Conservation (phyloP, 1,140 invertebrate genomes). For the Gryllus bimaculatus region DNA sequence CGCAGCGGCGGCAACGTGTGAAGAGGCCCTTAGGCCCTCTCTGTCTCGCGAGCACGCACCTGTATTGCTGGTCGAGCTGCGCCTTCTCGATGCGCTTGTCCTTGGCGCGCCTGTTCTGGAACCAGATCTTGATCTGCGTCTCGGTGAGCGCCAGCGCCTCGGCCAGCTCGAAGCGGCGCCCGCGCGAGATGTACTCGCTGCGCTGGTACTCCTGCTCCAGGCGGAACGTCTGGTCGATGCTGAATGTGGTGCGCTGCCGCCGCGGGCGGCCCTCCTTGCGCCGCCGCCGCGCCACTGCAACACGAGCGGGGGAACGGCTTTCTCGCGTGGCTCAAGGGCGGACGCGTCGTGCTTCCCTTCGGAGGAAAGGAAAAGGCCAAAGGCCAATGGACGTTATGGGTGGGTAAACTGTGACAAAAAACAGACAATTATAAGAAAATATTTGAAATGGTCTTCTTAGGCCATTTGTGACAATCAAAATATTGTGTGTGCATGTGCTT, state of each 20-base stretch:
- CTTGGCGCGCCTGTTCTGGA: conserved; percentile 90
- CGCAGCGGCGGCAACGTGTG: no score
- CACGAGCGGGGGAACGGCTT: no score
- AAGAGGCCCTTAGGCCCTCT: not conserved
- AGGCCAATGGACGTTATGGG: no score
- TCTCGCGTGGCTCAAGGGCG: no score
- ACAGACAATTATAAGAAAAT: no score
- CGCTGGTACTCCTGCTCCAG: conserved; percentile 84
- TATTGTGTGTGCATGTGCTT: no score
- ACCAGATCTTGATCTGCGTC: conserved; percentile 96
- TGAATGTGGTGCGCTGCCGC: conserved; percentile 88
- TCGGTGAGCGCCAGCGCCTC: conserved; percentile 73
- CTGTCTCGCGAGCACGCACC: conserved; percentile 43
- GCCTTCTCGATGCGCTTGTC: conserved; percentile 94
- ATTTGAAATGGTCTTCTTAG: no score
- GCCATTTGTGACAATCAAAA: no score
- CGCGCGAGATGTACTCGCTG: conserved; percentile 83
- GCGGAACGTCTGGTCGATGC: conserved; percentile 80
- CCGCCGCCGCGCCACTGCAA: conserved; percentile 69
- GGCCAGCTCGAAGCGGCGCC: conserved; percentile 77
- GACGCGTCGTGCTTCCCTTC: no score
- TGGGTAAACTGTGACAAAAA: no score
- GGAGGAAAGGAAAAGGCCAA: no score
- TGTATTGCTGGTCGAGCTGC: conserved; percentile 86
- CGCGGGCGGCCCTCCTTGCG: conserved; percentile 76